A percentile compares a stretch with the other conserved stretches of the same genome.
Conservation (phyloP, 2,888 invertebrate genomes). For the Cistogaster globosa region DNA sequence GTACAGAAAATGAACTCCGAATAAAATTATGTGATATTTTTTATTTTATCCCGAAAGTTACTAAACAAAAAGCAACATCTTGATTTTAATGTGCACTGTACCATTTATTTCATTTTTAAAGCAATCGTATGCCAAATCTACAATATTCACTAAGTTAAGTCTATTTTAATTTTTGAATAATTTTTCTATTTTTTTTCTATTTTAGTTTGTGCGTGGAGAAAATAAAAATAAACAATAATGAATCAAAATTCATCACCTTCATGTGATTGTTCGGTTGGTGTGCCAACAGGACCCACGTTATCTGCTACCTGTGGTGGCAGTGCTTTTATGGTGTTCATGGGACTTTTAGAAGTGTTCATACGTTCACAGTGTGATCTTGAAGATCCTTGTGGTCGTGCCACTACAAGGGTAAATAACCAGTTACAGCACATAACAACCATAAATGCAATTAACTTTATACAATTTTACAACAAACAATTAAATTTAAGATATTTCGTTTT, state of each 20-base stretch:
- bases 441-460: too few species aligned
- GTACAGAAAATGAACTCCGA: too few species aligned
- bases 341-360: constrained; percentile 92
- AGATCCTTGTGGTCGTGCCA: constrained; percentile 91
- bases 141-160: too few species aligned
- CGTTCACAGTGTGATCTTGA: constrained; percentile 94
- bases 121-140: too few species aligned
- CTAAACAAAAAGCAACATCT: too few species aligned
- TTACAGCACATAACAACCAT: not conserved
- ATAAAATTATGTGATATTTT: too few species aligned
- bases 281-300: constrained; percentile 91
- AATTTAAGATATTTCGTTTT: constrained; percentile 11
- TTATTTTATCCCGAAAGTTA: too few species aligned
- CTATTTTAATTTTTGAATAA: too few species aligned
- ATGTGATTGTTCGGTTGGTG: constrained; percentile 92
- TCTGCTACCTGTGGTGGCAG: constrained; percentile 93
- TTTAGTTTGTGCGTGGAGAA: not conserved
- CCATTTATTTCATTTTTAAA: too few species aligned
- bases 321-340: constrained; percentile 95
- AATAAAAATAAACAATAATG: not conserved
- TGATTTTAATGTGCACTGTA: too few species aligned
- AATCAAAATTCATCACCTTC: constrained; percentile 74
- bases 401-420: constrained; percentile 82
- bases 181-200: not conserved
- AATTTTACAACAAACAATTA: not conserved